phyloP scores from a whole-genome alignment of 2,113 vertebrate species.

The Grantiella picta region DNA sequence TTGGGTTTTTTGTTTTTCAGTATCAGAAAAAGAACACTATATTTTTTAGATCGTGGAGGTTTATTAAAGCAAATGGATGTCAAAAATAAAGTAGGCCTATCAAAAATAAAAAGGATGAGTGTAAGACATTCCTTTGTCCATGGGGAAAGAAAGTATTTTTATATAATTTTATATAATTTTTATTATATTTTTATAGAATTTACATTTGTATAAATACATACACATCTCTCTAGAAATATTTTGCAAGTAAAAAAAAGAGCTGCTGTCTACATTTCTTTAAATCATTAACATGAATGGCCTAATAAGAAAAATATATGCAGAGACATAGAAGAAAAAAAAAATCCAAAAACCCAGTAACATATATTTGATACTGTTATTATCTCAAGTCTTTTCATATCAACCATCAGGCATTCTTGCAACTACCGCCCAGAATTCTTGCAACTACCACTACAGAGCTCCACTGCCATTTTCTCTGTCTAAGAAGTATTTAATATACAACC shows the following conservation, averaged over 20 bases:
- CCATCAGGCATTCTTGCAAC: background rate
- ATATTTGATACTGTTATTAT: background rate
- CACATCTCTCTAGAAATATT: background rate
- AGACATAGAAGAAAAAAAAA: background rate
- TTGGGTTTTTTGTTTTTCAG: background rate
- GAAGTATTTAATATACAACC: background rate
- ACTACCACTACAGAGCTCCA: background rate
- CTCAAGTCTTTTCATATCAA: background rate
- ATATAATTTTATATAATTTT: background rate
- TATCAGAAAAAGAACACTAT: background rate
- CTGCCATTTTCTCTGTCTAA: background rate
- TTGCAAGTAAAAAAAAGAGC: background rate
- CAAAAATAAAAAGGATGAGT: background rate
- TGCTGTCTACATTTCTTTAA: background rate
- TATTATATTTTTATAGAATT: background rate
- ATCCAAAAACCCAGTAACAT: background rate
- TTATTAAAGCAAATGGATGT: background rate
- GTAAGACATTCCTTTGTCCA: background rate
- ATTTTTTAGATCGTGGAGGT: background rate
- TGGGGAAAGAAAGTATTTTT: background rate
- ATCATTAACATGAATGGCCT: background rate
- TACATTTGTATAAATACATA: background rate
- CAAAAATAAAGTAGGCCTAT: conserved; percentile 6
- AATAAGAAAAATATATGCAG: background rate
- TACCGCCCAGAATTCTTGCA: background rate